Evolutionary conservation across 1,140 invertebrate genomes (phyloP).

Genomic region (Phthorimaea operculella): DNA sequence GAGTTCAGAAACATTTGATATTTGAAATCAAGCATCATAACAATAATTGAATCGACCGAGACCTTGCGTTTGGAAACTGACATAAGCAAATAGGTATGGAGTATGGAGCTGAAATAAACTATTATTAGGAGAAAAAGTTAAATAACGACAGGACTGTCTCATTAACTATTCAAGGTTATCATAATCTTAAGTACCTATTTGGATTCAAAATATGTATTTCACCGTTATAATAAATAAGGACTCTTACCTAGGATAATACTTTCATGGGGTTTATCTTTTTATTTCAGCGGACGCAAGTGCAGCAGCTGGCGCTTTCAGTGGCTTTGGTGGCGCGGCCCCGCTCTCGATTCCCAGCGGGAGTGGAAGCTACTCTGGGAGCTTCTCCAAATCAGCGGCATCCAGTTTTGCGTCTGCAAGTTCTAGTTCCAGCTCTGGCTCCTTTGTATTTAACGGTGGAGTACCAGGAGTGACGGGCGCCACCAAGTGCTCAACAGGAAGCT

Average conservation of each 20-base stretch:
- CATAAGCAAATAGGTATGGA: too few species aligned
- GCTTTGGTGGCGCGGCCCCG: conserved; percentile 21
- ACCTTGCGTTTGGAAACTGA: too few species aligned
- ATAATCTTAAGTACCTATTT: too few species aligned
- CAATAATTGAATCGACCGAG: too few species aligned
- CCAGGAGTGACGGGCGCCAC: conserved; percentile 11
- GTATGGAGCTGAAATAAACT: too few species aligned
- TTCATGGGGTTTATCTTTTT: conserved; percentile 6
- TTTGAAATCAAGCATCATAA: too few species aligned
- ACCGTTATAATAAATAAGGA: background rate
- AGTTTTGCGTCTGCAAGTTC: conserved; percentile 52
- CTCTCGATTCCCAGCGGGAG: conserved; percentile 27
- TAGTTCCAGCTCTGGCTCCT: conserved; percentile 50
- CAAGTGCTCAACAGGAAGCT: conserved; percentile 24
- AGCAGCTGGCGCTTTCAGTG: conserved; percentile 30
- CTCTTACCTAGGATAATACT: background rate
- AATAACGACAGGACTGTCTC: too few species aligned
- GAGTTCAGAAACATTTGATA: too few species aligned
- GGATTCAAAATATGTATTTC: too few species aligned
- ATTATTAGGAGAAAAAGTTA: too few species aligned
- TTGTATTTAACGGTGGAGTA: conserved; percentile 36
- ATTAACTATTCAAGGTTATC: too few species aligned
- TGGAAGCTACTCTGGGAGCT: conserved; percentile 42
- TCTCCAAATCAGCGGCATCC: conserved; percentile 48
- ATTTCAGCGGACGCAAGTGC: conserved; percentile 46